Evolutionary conservation across 2,113 vertebrate species (phyloP), one percentile per base, ranked within the genome.

Genomic region (Balaeniceps rex): DNA sequence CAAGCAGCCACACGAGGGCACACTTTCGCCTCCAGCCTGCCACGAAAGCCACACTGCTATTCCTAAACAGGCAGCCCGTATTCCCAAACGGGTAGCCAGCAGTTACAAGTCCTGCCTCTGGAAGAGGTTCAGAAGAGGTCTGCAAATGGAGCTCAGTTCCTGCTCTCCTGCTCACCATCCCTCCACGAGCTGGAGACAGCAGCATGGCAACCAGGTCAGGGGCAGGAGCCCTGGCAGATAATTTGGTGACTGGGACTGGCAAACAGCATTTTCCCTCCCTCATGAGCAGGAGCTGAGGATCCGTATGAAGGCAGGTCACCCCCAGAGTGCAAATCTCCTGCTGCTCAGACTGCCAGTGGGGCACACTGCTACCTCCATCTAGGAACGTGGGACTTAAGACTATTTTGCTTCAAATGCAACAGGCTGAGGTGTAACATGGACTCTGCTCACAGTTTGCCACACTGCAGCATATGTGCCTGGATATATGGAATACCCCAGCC

Each of bases 1-100:
- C 7, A 49, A 68, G 74, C 33, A 15, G 87, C 97, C 97, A 94
- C 95, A 95, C 11, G 96, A 91, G 97, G 97, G 97, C 96, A 87
- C 9, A 16, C 93, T 38, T 72, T 25, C 54, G 14, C 87, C 74
- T 84, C 74, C 80, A 5, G 64, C 51, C 44, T 6, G 66, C 44
- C 2, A 4, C 2, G 3, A 66, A 9, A 74, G 68, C 46, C 49
- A 4, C 3, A 10, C 65, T 25, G 70, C 66, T 19, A 1, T 1
- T 34, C 40, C 63, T 9, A 3, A 2, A 54, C 49, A 46, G 25
- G n/a, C 12, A 78, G 52, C 10, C 42, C 29, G 11, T 6, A 4
- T 4, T 49, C 23, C 49, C 49, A 24, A 17, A 31, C 55, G 23
- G 49, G 60, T 31, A n/a, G 55, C 13, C 44, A 29, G 25, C 28